These are phyloP conservation scores for Leptarthrus brevirostris DNA, from an alignment of 2,888 invertebrate genomes.

Conservation along the genomic window DNA sequence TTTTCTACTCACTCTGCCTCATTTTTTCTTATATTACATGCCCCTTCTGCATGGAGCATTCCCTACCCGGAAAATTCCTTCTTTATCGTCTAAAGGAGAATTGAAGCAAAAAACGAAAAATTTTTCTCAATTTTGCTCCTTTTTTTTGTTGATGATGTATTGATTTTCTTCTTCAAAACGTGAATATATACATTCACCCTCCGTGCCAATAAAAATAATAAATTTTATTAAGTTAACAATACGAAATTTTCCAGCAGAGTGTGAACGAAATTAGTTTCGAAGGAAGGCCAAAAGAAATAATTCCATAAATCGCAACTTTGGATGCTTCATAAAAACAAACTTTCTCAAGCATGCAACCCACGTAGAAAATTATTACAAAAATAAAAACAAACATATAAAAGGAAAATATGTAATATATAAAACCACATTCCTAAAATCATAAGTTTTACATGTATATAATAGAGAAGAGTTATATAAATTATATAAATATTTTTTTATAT, in stretches of 20 bases:
- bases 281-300: neutral
- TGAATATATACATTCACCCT: conserved; percentile 4
- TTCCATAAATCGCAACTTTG: neutral
- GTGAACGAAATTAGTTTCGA: neutral
- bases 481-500: conserved; percentile 51
- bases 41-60: conserved; percentile 7
- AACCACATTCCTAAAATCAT: conserved; percentile 42
- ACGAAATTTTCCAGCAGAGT: neutral
- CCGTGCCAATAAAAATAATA: conserved; percentile 1
- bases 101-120: conserved; percentile 12
- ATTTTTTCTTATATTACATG: conserved; percentile 16
- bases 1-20: conserved; percentile 20
- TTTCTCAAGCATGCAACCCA: conserved; percentile 9
- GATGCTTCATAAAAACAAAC: neutral
- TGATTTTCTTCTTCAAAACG: conserved; percentile 26
- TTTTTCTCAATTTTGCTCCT: conserved; percentile 15
- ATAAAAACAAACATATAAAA: conserved; percentile 19
- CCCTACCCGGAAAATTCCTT: neutral
- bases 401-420: conserved; percentile 24
- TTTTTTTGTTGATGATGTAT: conserved; percentile 20
- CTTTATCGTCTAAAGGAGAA: conserved; percentile 25
- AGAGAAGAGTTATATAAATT: conserved; percentile 49
- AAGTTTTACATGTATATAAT: conserved; percentile 47
- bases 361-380: neutral
- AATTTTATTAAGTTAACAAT: conserved; percentile 11